Evolutionary conservation across 2,797 vertebrate species (phyloP).

Genomic region (Rhinichthys osculus): DNA sequence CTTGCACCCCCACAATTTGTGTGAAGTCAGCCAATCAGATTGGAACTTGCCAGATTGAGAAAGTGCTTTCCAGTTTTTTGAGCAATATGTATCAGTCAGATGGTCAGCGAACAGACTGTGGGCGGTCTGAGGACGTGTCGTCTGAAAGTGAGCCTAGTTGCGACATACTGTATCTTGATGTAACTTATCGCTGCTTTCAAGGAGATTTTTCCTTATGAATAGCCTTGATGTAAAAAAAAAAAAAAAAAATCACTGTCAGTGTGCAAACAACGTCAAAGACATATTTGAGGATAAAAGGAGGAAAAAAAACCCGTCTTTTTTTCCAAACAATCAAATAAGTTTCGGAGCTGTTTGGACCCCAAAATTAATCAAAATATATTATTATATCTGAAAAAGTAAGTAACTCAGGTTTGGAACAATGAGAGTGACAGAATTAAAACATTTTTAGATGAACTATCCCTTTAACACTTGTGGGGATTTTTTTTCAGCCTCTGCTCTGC

Average conservation of each 20-base stretch:
- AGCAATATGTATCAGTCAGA: slow-evolving; percentile 39
- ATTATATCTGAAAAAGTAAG: not conserved
- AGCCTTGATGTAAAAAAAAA: slow-evolving; percentile 1
- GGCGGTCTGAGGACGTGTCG: slow-evolving; percentile 4
- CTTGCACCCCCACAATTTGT: slow-evolving; percentile 13
- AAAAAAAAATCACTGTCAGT: not conserved
- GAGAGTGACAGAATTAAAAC: not conserved
- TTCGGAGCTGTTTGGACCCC: not conserved
- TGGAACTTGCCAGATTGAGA: slow-evolving; percentile 12
- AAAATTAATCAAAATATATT: not conserved
- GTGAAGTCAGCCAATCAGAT: slow-evolving; percentile 24
- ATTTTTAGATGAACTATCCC: not conserved
- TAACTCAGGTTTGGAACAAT: not conserved
- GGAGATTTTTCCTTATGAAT: not conserved
- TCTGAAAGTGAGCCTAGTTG: slow-evolving; percentile 27
- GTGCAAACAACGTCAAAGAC: not conserved
- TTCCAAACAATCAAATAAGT: not conserved
- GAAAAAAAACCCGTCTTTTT: too few relatives aligned
- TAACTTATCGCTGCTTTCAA: slow-evolving; percentile 13
- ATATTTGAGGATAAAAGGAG: not conserved
- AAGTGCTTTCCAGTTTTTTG: slow-evolving; percentile 27
- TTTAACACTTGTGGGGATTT: not conserved
- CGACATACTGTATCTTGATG: slow-evolving; percentile 7
- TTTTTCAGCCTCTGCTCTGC: slow-evolving; percentile 6
- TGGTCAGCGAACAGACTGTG: slow-evolving; percentile 36